Evolutionary conservation across 2,113 vertebrate genomes (phyloP).

Genomic region (Zosterops lateralis): DNA sequence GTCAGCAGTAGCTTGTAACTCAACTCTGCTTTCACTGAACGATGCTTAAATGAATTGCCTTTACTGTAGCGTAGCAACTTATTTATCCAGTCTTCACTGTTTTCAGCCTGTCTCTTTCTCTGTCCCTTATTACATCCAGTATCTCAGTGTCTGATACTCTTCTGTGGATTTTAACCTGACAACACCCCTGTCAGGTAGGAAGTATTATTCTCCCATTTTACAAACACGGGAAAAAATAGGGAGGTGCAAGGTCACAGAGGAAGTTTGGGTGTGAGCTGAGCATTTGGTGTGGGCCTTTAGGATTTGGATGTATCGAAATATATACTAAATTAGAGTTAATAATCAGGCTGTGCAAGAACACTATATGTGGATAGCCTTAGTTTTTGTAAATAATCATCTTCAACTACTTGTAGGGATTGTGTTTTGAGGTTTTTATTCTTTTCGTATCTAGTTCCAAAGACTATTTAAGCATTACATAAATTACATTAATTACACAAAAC

Average conservation of each 20-base stretch:
- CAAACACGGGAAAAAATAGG: neutral
- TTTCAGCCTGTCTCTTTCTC: slow-evolving; percentile 30
- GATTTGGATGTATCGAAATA: neutral
- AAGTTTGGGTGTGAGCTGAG: neutral
- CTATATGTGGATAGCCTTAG: neutral
- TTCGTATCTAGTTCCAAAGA: neutral
- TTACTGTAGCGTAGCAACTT: slow-evolving; percentile 63
- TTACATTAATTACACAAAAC: neutral
- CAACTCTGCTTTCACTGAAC: neutral
- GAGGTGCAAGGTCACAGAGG: neutral
- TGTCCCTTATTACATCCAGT: slow-evolving; percentile 3
- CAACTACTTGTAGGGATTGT: neutral
- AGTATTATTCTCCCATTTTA: slow-evolving; percentile 40
- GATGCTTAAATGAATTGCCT: slow-evolving; percentile 30
- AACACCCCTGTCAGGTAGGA: slow-evolving; percentile 47
- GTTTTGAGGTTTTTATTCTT: neutral
- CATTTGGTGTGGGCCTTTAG: neutral
- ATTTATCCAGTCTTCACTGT: slow-evolving; percentile 24
- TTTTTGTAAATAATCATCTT: neutral
- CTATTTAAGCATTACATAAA: neutral
- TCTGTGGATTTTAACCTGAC: slow-evolving; percentile 51
- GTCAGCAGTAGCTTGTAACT: slow-evolving; percentile 9
- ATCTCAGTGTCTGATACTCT: slow-evolving; percentile 25
- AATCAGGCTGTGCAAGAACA: neutral
- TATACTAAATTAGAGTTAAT: neutral